A percentile compares a stretch with the other conserved stretches of the same genome.
phyloP scores from a whole-genome alignment of 37 sponge, comb jelly and placozoan species.

The Eunapius fragilis region DNA sequence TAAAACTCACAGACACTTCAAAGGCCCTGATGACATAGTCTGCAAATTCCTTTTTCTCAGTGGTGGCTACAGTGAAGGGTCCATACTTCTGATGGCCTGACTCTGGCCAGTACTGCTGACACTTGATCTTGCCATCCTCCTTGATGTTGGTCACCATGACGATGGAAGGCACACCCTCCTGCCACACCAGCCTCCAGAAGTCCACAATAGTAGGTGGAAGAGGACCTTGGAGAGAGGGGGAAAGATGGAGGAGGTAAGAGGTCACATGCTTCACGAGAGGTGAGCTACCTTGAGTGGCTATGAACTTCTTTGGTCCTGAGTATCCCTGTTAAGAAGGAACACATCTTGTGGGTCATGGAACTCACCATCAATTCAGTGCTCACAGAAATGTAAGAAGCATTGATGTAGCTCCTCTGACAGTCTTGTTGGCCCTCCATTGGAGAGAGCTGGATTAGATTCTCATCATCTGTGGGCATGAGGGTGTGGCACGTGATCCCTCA shows the following conservation, averaged over 20 bases:
- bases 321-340: slow-evolving; percentile 60
- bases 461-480: slow-evolving; percentile 61
- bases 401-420: slow-evolving; percentile 71
- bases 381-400: slow-evolving; percentile 79
- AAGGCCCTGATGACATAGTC: slow-evolving; percentile 57
- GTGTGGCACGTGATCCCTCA: not conserved
- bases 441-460: slow-evolving; percentile 56
- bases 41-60: slow-evolving; percentile 42
- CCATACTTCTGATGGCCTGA: slow-evolving; percentile 30
- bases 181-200: slow-evolving; percentile 80
- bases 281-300: slow-evolving; percentile 81
- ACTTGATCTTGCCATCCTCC: slow-evolving; percentile 69
- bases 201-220: slow-evolving; percentile 51
- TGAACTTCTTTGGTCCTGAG: slow-evolving; percentile 44
- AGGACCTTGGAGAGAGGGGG: slow-evolving; percentile 45
- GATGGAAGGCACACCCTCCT: slow-evolving; percentile 52
- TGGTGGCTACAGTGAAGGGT: slow-evolving; percentile 46
- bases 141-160: slow-evolving; percentile 84
- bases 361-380: slow-evolving; percentile 11
- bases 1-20: slow-evolving; percentile 18
- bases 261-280: not conserved
- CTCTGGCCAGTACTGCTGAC: slow-evolving; percentile 78
- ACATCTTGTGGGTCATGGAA: not conserved
- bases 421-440: slow-evolving; percentile 12
- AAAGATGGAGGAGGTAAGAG: not conserved